These are phyloP conservation scores for Girardinus metallicus DNA, from an alignment of 2,797 vertebrate species.

Conservation along the genomic window DNA sequence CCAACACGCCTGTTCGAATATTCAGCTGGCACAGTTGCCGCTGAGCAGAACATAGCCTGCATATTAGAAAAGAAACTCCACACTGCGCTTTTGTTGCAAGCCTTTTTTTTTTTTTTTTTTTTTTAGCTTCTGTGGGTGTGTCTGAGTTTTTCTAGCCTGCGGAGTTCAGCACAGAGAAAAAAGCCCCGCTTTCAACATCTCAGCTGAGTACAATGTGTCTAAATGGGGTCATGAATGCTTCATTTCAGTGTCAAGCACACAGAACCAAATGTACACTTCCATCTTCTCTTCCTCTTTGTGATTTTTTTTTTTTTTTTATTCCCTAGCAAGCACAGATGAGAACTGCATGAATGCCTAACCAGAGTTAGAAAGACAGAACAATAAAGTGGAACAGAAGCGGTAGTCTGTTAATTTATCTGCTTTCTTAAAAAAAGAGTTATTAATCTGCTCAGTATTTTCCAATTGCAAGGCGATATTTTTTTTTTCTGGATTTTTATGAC, in stretches of 20 bases:
- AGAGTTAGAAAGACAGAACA: neutral
- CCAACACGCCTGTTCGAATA: slow-evolving; percentile 31
- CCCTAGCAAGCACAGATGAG: slow-evolving; percentile 35
- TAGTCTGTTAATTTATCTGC: neutral
- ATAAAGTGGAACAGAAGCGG: neutral
- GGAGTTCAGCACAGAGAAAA: slow-evolving; percentile 1
- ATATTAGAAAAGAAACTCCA: slow-evolving; percentile 14
- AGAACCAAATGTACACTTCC: slow-evolving; percentile 54
- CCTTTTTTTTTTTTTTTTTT: slow-evolving; percentile 12
- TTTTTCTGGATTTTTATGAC: neutral
- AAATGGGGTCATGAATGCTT: slow-evolving; percentile 58
- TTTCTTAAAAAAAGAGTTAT: neutral
- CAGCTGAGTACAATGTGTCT: slow-evolving; percentile 49
- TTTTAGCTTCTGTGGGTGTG: neutral
- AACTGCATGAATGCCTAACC: slow-evolving; percentile 5
- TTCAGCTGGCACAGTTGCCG: slow-evolving; percentile 31
- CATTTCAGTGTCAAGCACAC: slow-evolving; percentile 36
- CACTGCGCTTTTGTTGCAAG: slow-evolving; percentile 1
- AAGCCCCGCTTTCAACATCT: slow-evolving; percentile 11
- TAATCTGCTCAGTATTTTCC: neutral
- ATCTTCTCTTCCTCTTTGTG: slow-evolving; percentile 22
- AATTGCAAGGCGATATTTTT: neutral
- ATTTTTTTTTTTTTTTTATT: slow-evolving; percentile 50
- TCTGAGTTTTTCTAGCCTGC: neutral
- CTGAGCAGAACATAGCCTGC: slow-evolving; percentile 3